phyloP scores from a whole-genome alignment of 2,113 vertebrate species.

The Lota lota region DNA sequence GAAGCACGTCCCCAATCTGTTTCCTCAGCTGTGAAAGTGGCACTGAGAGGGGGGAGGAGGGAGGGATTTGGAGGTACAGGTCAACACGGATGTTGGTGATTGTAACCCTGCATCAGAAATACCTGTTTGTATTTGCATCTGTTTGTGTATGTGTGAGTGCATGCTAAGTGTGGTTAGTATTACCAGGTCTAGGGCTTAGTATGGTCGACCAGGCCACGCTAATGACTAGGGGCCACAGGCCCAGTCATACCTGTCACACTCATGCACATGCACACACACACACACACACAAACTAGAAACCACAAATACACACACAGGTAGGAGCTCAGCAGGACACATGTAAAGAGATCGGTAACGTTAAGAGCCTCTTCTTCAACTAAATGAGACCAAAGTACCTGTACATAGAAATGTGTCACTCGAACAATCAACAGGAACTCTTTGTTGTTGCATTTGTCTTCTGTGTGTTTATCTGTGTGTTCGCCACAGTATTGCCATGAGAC shows the following conservation, averaged over 20 bases:
- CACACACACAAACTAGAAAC: neutral
- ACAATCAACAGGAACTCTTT: conserved; percentile 22
- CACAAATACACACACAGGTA: neutral
- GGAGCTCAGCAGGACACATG: conserved; percentile 10
- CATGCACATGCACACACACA: neutral
- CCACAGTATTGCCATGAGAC: no score
- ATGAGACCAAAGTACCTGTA: neutral
- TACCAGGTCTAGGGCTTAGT: conserved; percentile 37
- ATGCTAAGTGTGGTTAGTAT: conserved; percentile 17
- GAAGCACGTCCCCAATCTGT: conserved; percentile 62
- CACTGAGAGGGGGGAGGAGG: conserved; percentile 10
- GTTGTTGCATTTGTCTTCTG: conserved; percentile 28
- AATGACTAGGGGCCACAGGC: no score
- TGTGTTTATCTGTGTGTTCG: conserved; percentile 7
- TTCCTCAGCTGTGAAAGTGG: conserved; percentile 62
- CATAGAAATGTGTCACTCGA: conserved; percentile 11
- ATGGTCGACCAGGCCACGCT: conserved; percentile 46
- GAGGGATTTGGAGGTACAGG: conserved; percentile 13
- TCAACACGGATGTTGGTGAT: conserved; percentile 28
- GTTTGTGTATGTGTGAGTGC: conserved; percentile 11
- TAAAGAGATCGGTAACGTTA: conserved; percentile 3
- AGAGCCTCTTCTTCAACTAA: conserved; percentile 31
- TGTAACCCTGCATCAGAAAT: neutral
- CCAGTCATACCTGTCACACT: neutral
- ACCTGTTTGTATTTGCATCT: conserved; percentile 1